Evolutionary conservation across 2,888 invertebrate genomes (phyloP).

Genomic region (Abscondita cerata): DNA sequence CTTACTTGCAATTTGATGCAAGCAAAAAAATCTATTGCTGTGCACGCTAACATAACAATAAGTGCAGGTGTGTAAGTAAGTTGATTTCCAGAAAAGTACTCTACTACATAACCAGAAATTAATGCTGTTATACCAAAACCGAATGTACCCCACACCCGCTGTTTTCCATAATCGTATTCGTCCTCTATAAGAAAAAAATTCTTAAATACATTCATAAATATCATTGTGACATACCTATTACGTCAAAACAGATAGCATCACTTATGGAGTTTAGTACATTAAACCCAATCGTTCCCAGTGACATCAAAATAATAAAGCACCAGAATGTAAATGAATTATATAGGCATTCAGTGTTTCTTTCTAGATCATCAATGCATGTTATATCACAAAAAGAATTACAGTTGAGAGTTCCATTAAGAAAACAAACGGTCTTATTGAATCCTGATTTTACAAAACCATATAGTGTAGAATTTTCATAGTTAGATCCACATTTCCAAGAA

Average conservation of each 20-base stretch:
- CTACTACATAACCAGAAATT: conserved; percentile 72
- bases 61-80: conserved; percentile 77
- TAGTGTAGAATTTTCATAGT: background rate
- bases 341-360: conserved; percentile 53
- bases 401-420: conserved; percentile 5
- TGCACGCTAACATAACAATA: conserved; percentile 69
- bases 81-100: conserved; percentile 66
- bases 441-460: conserved; percentile 15
- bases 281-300: conserved; percentile 78
- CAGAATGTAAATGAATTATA: conserved; percentile 73
- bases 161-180: conserved; percentile 76
- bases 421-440: conserved; percentile 2
- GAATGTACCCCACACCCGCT: conserved; percentile 83
- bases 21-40: conserved; percentile 70
- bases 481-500: conserved; percentile 11
- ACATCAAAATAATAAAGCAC: conserved; percentile 75
- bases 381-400: conserved; percentile 41
- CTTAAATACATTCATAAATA: background rate
- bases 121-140: conserved; percentile 80
- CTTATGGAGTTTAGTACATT: conserved; percentile 87
- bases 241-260: conserved; percentile 90
- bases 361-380: conserved; percentile 48
- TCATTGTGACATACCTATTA: conserved; percentile 67
- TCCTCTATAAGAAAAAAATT: conserved; percentile 62
- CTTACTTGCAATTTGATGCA: conserved; percentile 69